phyloP scores from a whole-genome alignment of 1,140 invertebrate species.

The Drosophila bocki region DNA sequence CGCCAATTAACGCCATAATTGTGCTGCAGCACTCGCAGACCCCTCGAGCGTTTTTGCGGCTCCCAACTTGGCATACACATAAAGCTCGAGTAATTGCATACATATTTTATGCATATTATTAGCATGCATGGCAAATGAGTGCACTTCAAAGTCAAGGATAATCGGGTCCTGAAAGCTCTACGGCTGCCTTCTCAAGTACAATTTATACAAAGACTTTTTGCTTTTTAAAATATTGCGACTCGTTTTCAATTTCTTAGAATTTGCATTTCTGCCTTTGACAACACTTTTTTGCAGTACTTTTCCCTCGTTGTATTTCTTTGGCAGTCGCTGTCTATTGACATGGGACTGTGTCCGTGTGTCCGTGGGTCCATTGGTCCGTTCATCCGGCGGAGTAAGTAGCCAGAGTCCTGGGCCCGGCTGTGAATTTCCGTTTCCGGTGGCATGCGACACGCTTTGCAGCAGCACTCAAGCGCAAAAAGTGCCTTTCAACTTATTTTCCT shows the following conservation, averaged over 20 bases:
- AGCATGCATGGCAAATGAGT: conserved; percentile 65
- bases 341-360: conserved; percentile 51
- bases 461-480: conserved; percentile 75
- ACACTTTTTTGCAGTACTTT: conserved; percentile 27
- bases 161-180: conserved; percentile 12
- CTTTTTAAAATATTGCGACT: conserved; percentile 71
- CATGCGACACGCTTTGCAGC: conserved; percentile 65
- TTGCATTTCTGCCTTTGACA: conserved; percentile 73
- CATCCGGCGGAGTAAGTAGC: conserved; percentile 64
- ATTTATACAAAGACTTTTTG: conserved; percentile 59
- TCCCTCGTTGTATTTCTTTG: conserved; percentile 26
- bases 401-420: conserved; percentile 53
- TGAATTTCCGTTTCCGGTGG: conserved; percentile 75
- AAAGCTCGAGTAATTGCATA: conserved; percentile 56
- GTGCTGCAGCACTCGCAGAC: conserved; percentile 30
- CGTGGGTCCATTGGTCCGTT: conserved; percentile 30
- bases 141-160: conserved; percentile 34
- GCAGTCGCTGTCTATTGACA: conserved; percentile 60
- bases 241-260: conserved; percentile 74
- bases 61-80: conserved; percentile 33
- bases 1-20: conserved; percentile 65
- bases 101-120: conserved; percentile 70
- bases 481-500: conserved; percentile 77
- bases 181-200: conserved; percentile 17
- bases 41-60: conserved; percentile 27